A percentile compares a stretch with the other conserved stretches of the same genome.
Evolutionary conservation across 2,113 vertebrate genomes (phyloP).

Genomic region (Mastomys coucha): DNA sequence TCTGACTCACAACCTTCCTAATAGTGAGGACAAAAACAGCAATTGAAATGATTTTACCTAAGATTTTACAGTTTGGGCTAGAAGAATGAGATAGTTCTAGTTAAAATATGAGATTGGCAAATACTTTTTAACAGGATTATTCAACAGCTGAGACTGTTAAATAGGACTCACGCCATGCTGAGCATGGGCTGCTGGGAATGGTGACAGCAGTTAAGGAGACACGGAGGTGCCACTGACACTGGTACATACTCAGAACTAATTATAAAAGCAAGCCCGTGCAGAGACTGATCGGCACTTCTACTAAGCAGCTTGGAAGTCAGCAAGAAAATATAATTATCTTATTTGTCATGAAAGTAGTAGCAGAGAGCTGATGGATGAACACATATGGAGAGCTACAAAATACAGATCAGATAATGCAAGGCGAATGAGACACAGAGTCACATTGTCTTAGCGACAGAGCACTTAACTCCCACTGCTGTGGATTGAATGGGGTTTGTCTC

Average conservation of each 20-base stretch:
- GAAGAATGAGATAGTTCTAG: neutral
- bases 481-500: too few species aligned
- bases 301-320: constrained; percentile 46
- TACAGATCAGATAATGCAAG: neutral
- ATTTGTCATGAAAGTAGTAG: neutral
- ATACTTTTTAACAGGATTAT: neutral
- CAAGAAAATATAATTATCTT: constrained; percentile 47
- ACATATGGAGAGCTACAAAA: neutral
- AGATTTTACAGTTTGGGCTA: neutral
- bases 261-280: neutral
- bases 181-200: neutral
- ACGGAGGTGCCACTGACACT: neutral
- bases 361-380: constrained; percentile 23
- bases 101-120: constrained; percentile 14
- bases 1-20: constrained; percentile 48
- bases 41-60: constrained; percentile 48
- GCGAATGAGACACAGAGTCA: neutral
- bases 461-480: neutral
- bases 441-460: neutral
- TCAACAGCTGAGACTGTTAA: neutral
- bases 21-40: constrained; percentile 35
- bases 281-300: neutral
- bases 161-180: neutral
- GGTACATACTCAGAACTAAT: neutral
- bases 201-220: neutral